Evolutionary conservation across 2,113 vertebrate species (phyloP), one percentile per base, ranked within the genome.

Genomic region (Tupaia chinensis): DNA sequence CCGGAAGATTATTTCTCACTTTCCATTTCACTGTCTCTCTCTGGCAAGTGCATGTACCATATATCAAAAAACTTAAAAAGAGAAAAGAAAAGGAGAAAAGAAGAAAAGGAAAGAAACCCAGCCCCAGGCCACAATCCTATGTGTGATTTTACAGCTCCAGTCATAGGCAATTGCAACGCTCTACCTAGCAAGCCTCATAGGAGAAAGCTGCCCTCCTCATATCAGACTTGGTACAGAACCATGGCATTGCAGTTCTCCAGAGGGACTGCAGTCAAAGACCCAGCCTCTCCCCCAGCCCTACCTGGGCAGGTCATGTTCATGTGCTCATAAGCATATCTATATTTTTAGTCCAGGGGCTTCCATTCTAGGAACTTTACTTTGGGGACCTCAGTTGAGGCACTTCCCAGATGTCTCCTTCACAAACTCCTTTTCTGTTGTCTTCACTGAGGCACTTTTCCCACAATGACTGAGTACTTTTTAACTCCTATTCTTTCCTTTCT

Each of bases 351-450:
- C 23, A 10, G 22, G 74, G 32, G 14, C 22, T 29, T 90, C 23
- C 68, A 56, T 3, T 68, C 63, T 70, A n/a, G 70, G 20, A 14
- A 7, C 29, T 68, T 19, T 56, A 61, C 34, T 20, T 44, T 5
- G 0, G 14, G 25, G 10, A 77, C 9, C n/a, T 66, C 29, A 5
- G 2, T 12, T 1, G 12, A 81, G 63, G 44, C 22, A 0, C 23
- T 73, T 25, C 66, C 14, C 5, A 32, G 68, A 58, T 11, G 60
- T n/a, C 58, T 63, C 23, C 25, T 1, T 54, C 0, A 5, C 63
- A 68, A 61, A 20, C 14, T 81, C 80, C 53, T 69, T 25, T 22
- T 25, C 4, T 7, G 17, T 34, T 82, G 54, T 44, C 16, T 87
- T 53, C 34, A 20, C 25, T 54, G 9, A 68, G 29, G 29, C 61